These are phyloP conservation scores for Tetramorium parvispinum DNA, from an alignment of 1,140 invertebrate genomes.

Conservation along the genomic window DNA sequence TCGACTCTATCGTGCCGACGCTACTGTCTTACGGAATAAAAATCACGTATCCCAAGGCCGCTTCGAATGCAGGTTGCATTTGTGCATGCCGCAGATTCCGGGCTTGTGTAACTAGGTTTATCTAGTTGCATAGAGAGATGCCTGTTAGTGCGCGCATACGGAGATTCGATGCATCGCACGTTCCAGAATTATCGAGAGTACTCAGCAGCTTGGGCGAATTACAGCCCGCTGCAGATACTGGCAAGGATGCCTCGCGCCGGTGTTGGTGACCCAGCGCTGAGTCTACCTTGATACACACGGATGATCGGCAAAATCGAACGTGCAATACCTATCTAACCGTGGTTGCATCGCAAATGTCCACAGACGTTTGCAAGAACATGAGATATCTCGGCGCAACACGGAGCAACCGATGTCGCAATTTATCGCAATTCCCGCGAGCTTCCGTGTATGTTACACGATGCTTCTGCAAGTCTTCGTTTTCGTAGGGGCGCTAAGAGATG, in stretches of 20 bases:
- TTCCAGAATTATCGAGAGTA: slow-evolving; percentile 81
- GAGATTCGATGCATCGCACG: slow-evolving; percentile 79
- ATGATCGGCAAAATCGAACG: slow-evolving; percentile 68
- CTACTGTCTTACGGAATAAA: slow-evolving; percentile 13
- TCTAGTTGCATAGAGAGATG: slow-evolving; percentile 72
- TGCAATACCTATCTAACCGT: slow-evolving; percentile 49
- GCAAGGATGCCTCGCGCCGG: slow-evolving; percentile 63
- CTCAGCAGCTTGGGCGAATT: slow-evolving; percentile 79
- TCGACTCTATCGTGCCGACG: not conserved
- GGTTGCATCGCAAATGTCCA: slow-evolving; percentile 48
- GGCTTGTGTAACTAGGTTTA: slow-evolving; percentile 78
- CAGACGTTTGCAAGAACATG: slow-evolving; percentile 50
- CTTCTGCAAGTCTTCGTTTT: not conserved
- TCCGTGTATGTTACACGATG: not conserved
- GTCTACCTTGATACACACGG: slow-evolving; percentile 36
- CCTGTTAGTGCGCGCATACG: slow-evolving; percentile 66
- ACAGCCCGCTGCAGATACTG: slow-evolving; percentile 70
- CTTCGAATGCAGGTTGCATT: slow-evolving; percentile 68
- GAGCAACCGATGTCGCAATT: slow-evolving; percentile 24
- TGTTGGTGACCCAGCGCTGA: slow-evolving; percentile 53
- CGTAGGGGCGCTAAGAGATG: not conserved
- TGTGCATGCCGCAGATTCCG: slow-evolving; percentile 72
- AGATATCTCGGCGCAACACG: slow-evolving; percentile 33
- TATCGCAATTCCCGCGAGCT: slow-evolving; percentile 23
- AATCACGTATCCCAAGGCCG: slow-evolving; percentile 42